Evolutionary conservation across 2,888 invertebrate species (phyloP), one percentile per base, ranked within the genome.

Genomic region (Gymnocheta viridis): DNA sequence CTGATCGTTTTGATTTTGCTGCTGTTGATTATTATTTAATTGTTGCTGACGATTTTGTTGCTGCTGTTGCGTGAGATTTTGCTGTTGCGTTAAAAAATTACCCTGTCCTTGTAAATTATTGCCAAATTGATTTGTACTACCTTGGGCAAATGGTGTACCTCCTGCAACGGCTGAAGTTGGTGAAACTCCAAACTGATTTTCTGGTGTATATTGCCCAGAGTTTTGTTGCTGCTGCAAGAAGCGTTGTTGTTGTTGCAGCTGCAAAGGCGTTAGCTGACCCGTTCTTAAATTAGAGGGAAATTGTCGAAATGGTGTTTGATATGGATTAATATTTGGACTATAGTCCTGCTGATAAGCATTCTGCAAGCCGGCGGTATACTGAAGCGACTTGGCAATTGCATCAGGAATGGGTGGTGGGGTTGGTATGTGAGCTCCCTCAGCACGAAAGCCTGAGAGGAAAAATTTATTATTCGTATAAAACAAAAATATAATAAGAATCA

Each of bases 381-480:
- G 91, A 14, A 91, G 82, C 1, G 91, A 90, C 69, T 89, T 89
- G 2, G 89, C 89, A 62, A 91, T 91, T 10, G 89, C 89, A 76
- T 89, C 89, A 10, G 90, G 90, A 32, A 90, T 89, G 47, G 91
- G 90, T 14, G 92, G 92, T 6, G 91, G 89, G 17, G 91, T 89
- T 2, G 92, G 92, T 51, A 92, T 89, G 67, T 91, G 91, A 0
- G 91, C 91, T 41, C 92, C 92, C 70, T 92, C 92, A 6, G 92
- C 92, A 0, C 92, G 90, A 78, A 92, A 92, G 4, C 92, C 90
- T 90, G 6, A 47, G 64, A 38, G 19, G 0, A 17, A 32, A 1
- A 14, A 1, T 0, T 41, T 41, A 22, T 10, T 24, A 38, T 32
- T 14, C 2, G 7, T 2, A 4, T 4, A 74, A 27, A n/a, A 41